Percentiles rank a stretch among this genome's conserved stretches.
Conservation (phyloP, 2,113 vertebrate species). For the Mobula hypostoma region DNA sequence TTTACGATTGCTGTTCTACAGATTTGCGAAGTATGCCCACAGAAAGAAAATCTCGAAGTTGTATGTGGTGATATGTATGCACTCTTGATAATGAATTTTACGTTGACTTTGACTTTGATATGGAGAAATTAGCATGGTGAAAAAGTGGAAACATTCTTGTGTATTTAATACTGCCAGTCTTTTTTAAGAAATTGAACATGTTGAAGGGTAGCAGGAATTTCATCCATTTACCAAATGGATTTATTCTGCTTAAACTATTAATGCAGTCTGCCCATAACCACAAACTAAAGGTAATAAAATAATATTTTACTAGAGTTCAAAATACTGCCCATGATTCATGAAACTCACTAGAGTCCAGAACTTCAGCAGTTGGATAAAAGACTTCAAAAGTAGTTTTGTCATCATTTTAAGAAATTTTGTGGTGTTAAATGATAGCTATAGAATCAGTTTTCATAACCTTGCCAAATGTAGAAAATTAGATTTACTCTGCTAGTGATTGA, state of each 20-base stretch:
- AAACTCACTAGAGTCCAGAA: neutral
- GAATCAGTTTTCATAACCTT: neutral
- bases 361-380: neutral
- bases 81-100: too few species aligned
- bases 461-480: neutral
- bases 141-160: neutral
- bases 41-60: too few species aligned
- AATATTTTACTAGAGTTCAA: neutral
- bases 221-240: neutral
- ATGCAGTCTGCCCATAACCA: neutral
- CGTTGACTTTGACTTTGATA: too few species aligned
- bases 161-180: neutral
- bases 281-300: neutral
- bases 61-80: too few species aligned
- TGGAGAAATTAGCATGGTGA: neutral
- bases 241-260: neutral
- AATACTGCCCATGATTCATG: neutral
- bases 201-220: neutral
- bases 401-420: neutral
- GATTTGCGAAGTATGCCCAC: too few species aligned
- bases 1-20: too few species aligned
- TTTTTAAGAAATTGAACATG: neutral
- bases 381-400: neutral
- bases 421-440: neutral
- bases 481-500: neutral